Conservation (phyloP, 2,113 vertebrate genomes). For the Callipepla squamata region DNA sequence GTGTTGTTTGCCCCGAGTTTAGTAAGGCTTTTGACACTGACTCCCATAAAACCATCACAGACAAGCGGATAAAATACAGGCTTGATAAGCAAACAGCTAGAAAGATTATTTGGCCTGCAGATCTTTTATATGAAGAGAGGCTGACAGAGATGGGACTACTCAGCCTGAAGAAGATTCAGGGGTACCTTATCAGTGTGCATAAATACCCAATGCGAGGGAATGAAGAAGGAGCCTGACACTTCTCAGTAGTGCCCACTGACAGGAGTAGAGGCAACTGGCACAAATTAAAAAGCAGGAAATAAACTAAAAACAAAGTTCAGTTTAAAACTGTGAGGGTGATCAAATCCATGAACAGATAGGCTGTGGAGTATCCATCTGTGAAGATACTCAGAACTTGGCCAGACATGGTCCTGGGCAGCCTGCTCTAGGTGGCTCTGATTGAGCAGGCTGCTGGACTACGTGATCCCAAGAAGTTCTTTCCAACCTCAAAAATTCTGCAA, state of each 20-base stretch:
- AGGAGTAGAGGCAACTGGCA: background rate
- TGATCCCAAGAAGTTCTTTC: background rate
- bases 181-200: background rate
- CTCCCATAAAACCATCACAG: no score
- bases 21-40: background rate
- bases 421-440: background rate
- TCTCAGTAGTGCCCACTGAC: background rate
- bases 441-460: background rate
- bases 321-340: background rate
- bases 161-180: background rate
- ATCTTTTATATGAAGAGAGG: background rate
- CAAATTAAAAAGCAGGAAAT: background rate
- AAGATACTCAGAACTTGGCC: background rate
- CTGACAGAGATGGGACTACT: background rate
- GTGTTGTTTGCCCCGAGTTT: background rate
- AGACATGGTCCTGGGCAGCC: background rate
- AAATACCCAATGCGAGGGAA: background rate
- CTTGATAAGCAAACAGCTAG: background rate
- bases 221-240: background rate
- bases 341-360: background rate
- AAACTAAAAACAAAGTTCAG: background rate
- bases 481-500: background rate
- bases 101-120: background rate
- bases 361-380: no score
- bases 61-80: no score